Conservation (phyloP, 2,888 invertebrate genomes). For the Heliconius ethilla region DNA sequence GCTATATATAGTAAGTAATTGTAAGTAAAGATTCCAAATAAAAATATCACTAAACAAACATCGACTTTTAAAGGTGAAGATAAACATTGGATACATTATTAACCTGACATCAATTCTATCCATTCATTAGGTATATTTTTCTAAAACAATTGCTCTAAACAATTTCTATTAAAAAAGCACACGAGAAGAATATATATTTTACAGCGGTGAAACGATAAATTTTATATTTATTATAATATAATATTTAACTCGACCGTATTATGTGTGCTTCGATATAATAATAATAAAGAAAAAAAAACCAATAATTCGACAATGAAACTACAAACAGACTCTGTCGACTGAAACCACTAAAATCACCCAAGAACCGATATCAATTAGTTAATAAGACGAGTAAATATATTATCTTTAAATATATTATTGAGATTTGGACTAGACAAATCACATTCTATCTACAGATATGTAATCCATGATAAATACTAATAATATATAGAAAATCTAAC, state of each 20-base stretch:
- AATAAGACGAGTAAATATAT: slow-evolving; percentile 73
- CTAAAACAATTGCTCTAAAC: slow-evolving; percentile 48
- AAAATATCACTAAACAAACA: slow-evolving; percentile 38
- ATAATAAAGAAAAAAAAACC: slow-evolving; percentile 21
- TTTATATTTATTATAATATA: slow-evolving; percentile 40
- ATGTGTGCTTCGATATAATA: slow-evolving; percentile 42
- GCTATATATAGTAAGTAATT: slow-evolving; percentile 2
- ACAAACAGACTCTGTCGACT: slow-evolving; percentile 37
- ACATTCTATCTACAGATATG: slow-evolving; percentile 83
- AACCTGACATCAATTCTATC: slow-evolving; percentile 52
- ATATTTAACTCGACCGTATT: slow-evolving; percentile 39
- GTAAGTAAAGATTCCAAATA: slow-evolving; percentile 13
- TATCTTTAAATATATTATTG: slow-evolving; percentile 70
- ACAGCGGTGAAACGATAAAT: slow-evolving; percentile 62
- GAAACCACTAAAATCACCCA: slow-evolving; percentile 56
- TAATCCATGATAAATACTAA: slow-evolving; percentile 82
- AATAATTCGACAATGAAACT: slow-evolving; percentile 28
- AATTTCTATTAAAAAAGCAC: slow-evolving; percentile 58
- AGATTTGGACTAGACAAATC: slow-evolving; percentile 81
- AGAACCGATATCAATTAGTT: slow-evolving; percentile 54
- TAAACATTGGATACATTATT: slow-evolving; percentile 47
- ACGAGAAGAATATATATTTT: slow-evolving; percentile 49
- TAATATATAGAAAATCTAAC: slow-evolving; percentile 78
- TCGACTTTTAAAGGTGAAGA: slow-evolving; percentile 36
- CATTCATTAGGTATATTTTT: slow-evolving; percentile 48